These are phyloP conservation scores for Falco novaeseelandiae DNA, from an alignment of 2,797 vertebrate species.

Conservation along the genomic window DNA sequence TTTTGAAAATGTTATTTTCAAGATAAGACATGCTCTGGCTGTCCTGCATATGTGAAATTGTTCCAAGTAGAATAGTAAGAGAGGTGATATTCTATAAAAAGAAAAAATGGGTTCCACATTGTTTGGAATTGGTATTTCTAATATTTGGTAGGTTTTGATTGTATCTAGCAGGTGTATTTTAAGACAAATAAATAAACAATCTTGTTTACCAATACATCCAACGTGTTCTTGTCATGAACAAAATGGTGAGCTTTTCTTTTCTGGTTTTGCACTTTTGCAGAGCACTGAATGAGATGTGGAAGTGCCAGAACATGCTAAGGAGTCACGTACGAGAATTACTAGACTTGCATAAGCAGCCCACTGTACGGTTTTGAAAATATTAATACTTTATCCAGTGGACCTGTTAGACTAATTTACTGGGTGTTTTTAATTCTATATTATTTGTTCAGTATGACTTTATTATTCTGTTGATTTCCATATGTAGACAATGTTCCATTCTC, in stretches of 20 bases:
- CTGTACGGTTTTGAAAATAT: slow-evolving; percentile 78
- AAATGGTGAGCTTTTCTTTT: neutral
- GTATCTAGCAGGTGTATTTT: neutral
- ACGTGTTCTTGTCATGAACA: neutral
- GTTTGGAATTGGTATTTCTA: neutral
- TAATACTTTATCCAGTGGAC: neutral
- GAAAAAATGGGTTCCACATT: neutral
- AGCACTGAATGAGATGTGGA: slow-evolving; percentile 99
- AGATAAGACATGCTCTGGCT: neutral
- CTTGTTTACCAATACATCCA: neutral
- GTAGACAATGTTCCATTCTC: neutral
- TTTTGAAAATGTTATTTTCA: neutral
- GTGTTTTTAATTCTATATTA: rapidly evolving
- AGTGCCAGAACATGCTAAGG: slow-evolving; percentile 99
- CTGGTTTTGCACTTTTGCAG: slow-evolving; percentile 72
- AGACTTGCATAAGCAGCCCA: slow-evolving; percentile 95
- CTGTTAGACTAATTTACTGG: neutral
- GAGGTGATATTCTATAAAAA: neutral
- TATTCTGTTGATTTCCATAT: neutral
- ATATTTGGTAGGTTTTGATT: neutral
- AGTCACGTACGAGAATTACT: slow-evolving; percentile 94
- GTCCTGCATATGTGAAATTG: neutral
- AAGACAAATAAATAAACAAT: neutral
- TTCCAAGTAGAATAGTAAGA: neutral
- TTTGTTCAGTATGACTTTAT: neutral